Base-by-base conservation (phyloP, 2,888 invertebrate genomes). In the Netelia fuscicornis region DNA sequence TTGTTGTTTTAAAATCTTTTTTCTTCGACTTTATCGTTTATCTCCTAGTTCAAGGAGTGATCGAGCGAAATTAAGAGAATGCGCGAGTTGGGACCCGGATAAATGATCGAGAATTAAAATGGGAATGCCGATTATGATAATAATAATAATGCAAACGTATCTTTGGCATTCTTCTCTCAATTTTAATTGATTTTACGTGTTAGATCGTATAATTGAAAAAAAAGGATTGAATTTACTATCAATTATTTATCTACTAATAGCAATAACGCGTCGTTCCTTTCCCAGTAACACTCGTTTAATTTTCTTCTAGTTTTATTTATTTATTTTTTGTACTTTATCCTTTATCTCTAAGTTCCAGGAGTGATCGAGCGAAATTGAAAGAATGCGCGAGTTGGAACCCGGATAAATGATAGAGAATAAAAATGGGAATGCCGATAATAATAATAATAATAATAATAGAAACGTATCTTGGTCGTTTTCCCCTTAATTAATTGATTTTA, bases 171-270 rank as follows among this genome's bases (percentile, higher is more conserved):
- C 6, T 37, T 6, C 37, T 37, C 37, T 37, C 6, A 37, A 37
- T 37, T 20, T 20, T 37, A 37, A 37, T 37, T 6, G 37, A 37
- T 37, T 37, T 48, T 48, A 13, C 2, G 13, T 13, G 48, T 13
- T 48, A 48, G 8, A 48, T 48, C 2, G 13, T 48, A 13, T 48
- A 13, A 13, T 6, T 11, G 9, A 48, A 48, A 48, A 48, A 13
- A 48, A 48, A 48, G 1, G 13, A 10, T 48, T 48, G 8, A 48
- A 48, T 48, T 10, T 48, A 48, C 13, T 2, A 13, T 13, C 48
- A 48, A 48, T 48, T 48, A 48, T 48, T 48, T 48, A 48, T 48
- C 48, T 48, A 48, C 48, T 48, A 48, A 48, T 48, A 48, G 48
- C 48, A 13, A 48, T 20, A 20, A 23, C 23, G 2, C 17, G 17